Evolutionary conservation across 2,113 vertebrate species (phyloP).

Genomic region (Hucho hucho): DNA sequence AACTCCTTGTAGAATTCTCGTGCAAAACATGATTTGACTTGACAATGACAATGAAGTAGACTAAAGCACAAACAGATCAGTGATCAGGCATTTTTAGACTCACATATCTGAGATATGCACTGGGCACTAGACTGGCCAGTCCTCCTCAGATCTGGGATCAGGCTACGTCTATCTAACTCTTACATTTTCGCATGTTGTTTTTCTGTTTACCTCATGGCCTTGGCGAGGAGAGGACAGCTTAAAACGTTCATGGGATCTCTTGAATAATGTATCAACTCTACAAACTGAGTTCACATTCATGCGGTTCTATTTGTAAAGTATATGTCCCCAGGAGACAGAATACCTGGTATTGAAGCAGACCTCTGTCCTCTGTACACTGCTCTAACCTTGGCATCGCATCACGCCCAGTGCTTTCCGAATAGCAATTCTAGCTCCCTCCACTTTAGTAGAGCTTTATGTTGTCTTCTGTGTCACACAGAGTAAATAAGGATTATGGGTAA

Average conservation of each 20-base stretch:
- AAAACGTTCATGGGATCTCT: neutral
- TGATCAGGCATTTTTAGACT: too few species aligned
- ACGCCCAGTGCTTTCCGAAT: neutral
- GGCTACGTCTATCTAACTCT: too few species aligned
- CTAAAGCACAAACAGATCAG: too few species aligned
- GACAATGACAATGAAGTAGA: too few species aligned
- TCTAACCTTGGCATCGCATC: slow-evolving; percentile 2
- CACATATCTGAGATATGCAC: too few species aligned
- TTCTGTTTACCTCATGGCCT: slow-evolving; percentile 2
- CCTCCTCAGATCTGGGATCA: too few species aligned
- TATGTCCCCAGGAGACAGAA: neutral
- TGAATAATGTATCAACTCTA: slow-evolving; percentile 6
- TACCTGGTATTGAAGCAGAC: neutral
- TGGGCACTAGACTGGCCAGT: too few species aligned
- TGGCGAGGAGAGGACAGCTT: neutral
- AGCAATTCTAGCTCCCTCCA: neutral
- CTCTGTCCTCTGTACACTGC: neutral
- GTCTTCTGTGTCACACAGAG: too few species aligned
- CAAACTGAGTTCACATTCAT: neutral
- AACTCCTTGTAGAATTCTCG: too few species aligned
- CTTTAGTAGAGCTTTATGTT: neutral
- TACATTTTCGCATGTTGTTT: neutral
- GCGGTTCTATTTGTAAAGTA: neutral
- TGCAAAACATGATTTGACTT: too few species aligned
- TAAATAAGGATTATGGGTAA: neutral